Evolutionary conservation across 92 coral and sea anemone species (phyloP).

Genomic region (Micromussa lordhowensis): DNA sequence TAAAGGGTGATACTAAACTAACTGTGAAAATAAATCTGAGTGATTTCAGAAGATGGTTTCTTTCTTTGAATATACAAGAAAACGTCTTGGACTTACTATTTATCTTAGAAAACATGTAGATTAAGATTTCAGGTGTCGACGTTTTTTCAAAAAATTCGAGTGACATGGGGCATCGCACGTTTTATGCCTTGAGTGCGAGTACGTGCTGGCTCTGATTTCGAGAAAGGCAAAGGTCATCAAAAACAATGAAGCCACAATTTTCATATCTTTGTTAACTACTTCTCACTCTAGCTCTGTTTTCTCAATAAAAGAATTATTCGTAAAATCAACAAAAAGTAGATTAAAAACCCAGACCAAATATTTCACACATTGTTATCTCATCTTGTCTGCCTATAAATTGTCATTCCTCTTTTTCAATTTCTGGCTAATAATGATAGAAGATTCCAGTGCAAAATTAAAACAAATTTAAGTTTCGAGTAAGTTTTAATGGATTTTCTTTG

Average conservation of each 20-base stretch:
- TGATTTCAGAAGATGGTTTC: neutral
- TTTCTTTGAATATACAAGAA: neutral
- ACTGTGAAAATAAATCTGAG: neutral
- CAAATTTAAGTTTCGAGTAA: neutral
- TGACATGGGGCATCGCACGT: constrained; percentile 8
- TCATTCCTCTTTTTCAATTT: neutral
- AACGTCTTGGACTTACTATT: neutral
- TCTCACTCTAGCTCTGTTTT: neutral
- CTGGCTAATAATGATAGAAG: neutral
- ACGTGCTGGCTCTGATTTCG: neutral
- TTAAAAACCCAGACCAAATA: neutral
- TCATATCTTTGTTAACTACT: neutral
- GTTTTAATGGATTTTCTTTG: neutral
- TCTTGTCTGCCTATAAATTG: neutral
- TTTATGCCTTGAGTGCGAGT: neutral
- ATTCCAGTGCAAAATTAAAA: neutral
- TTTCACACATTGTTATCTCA: neutral
- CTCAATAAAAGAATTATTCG: neutral
- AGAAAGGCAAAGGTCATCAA: constrained; percentile 23
- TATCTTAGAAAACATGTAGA: neutral
- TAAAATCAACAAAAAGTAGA: neutral
- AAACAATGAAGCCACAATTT: neutral
- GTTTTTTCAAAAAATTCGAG: neutral
- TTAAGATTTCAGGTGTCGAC: neutral
- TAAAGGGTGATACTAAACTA: no score